phyloP scores from a whole-genome alignment of 2,113 vertebrate species.

The Axis porcinus region DNA sequence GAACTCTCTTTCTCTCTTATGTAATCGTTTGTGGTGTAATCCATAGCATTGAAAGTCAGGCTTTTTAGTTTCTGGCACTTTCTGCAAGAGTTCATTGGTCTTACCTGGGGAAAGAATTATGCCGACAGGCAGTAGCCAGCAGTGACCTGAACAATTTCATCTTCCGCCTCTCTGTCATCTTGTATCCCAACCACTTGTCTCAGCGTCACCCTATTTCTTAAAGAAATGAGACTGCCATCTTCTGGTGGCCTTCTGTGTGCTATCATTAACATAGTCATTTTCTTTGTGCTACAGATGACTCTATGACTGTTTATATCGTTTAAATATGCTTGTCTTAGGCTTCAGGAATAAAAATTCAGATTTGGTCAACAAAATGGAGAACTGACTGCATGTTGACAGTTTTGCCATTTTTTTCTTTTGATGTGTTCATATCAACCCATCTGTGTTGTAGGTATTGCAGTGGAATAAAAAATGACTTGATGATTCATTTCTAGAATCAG shows the following conservation, averaged over 20 bases:
- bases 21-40: neutral
- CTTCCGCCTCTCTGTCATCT: neutral
- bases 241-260: neutral
- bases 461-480: neutral
- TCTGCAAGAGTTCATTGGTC: neutral
- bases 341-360: neutral
- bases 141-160: neutral
- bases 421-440: neutral
- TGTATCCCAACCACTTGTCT: neutral
- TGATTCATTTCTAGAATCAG: conserved; percentile 8
- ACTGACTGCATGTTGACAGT: neutral
- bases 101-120: neutral
- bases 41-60: neutral
- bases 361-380: neutral
- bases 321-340: neutral
- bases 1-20: neutral
- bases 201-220: neutral
- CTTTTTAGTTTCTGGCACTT: neutral
- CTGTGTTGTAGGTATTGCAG: neutral
- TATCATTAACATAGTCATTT: neutral
- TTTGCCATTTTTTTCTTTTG: neutral
- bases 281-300: neutral
- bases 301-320: neutral
- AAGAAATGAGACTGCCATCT: neutral
- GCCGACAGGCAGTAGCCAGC: neutral